Evolutionary conservation across 2,797 vertebrate genomes (phyloP), one percentile per base, ranked within the genome.

Genomic region (Spinus olivaceus): DNA sequence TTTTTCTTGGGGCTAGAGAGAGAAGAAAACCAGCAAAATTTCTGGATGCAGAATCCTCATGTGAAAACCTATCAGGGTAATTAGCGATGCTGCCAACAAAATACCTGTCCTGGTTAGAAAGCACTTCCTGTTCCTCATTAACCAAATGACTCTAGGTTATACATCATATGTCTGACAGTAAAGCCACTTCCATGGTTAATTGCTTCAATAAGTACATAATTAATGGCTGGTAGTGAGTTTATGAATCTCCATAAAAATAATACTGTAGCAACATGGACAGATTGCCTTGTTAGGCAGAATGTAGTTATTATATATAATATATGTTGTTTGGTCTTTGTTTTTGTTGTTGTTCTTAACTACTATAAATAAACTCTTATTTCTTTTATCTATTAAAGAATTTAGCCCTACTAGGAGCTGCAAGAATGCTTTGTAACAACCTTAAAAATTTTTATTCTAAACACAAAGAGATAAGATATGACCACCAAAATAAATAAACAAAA

Each of bases 171-270:
- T 92, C 57, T 94, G 92, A 96, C 88, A 97, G 92, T 91, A 96
- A 94, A 95, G 74, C 59, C 80, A 95, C 66, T 96, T 97, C 90
- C 89, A 96, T 89, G 95, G 83, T 93, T 97, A 97, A 97, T 97
- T 97, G 91, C 73, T 97, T 97, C 95, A 97, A 97, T 97, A 97
- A 97, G 97, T 93, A 73, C 44, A 24, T 90, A 94, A 97, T 95
- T 96, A 90, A 91, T 94, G 35, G 12, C 24, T 82, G 46, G 17
- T 76, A 92, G 86, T 69, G 33, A 27, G 15, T 65, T 97, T 96
- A 96, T 90, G 65, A 63, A 90, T 86, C 56, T 96, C 33, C 44
- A 32, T 46, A 95, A 47, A 96, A 79, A 83, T 78, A 93, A 50
- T 92, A 59, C n/a, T 87, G 47, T 61, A 96, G 65, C 67, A 96